phyloP scores from a whole-genome alignment of 2,888 invertebrate genomes.

The Acrocyrtus sp. region DNA sequence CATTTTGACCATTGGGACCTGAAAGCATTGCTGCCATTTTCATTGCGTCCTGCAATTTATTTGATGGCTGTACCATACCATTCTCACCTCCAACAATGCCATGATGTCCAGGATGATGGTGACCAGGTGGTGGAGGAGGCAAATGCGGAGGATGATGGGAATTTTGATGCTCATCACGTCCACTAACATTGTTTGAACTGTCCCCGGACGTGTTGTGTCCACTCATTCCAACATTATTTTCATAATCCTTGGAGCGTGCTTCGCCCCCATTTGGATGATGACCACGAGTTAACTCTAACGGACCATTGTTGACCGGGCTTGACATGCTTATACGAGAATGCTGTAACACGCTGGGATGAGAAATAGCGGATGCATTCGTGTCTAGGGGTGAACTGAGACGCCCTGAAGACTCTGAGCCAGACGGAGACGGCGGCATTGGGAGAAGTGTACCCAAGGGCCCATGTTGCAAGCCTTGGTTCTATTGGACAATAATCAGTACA shows the following conservation, averaged over 20 bases:
- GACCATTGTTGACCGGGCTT: constrained; percentile 59
- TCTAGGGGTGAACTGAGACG: constrained; percentile 62
- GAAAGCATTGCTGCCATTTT: constrained; percentile 62
- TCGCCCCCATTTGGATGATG: constrained; percentile 49
- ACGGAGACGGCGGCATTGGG: constrained; percentile 63
- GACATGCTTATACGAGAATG: constrained; percentile 62
- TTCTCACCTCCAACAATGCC: constrained; percentile 46
- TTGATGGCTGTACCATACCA: constrained; percentile 59
- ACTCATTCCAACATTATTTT: constrained; percentile 50
- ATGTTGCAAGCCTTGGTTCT: constrained; percentile 57
- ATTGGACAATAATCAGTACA: constrained; percentile 10
- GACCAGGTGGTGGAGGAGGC: constrained; percentile 37
- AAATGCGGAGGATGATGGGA: constrained; percentile 37
- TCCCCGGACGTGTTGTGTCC: constrained; percentile 55
- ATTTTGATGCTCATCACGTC: constrained; percentile 52
- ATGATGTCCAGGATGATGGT: constrained; percentile 47
- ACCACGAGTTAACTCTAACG: constrained; percentile 59
- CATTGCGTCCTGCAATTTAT: constrained; percentile 61
- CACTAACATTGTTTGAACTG: constrained; percentile 50
- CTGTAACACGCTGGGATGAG: constrained; percentile 57
- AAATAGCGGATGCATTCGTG: constrained; percentile 54
- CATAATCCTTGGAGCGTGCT: constrained; percentile 49
- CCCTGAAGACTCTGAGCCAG: constrained; percentile 63
- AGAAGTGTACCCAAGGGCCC: constrained; percentile 56
- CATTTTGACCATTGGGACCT: constrained; percentile 43